Evolutionary conservation across 2,888 invertebrate genomes (phyloP).

Genomic region (Bibio marci): DNA sequence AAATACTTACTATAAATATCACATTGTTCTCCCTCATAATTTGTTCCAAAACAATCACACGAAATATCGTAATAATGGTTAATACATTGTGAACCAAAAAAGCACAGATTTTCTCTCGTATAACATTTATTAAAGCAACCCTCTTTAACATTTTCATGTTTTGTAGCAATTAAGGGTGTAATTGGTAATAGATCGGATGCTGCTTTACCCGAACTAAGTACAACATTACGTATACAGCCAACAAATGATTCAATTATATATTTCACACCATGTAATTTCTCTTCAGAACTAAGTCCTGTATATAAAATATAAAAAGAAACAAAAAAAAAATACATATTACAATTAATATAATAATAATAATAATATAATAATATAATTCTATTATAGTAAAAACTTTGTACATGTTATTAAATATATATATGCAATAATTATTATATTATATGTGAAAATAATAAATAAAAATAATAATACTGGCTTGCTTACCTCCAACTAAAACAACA

Average conservation of each 20-base stretch:
- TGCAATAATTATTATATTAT: background rate
- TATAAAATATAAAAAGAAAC: slow-evolving; percentile 4
- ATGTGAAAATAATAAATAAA: background rate
- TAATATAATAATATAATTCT: too few species aligned
- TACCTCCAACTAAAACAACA: slow-evolving; percentile 77
- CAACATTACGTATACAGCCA: slow-evolving; percentile 78
- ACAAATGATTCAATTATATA: slow-evolving; percentile 87
- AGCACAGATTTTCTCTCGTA: slow-evolving; percentile 69
- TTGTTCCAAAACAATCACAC: slow-evolving; percentile 86
- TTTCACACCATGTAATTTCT: slow-evolving; percentile 74
- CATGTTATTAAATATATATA: too few species aligned
- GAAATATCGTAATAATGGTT: slow-evolving; percentile 80
- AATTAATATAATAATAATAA: too few species aligned
- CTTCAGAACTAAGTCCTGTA: slow-evolving; percentile 69
- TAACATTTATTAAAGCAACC: slow-evolving; percentile 74
- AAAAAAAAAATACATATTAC: background rate
- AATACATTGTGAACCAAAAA: slow-evolving; percentile 72
- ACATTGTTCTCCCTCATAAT: slow-evolving; percentile 82
- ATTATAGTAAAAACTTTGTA: too few species aligned
- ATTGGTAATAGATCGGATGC: slow-evolving; percentile 68
- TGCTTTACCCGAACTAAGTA: slow-evolving; percentile 69
- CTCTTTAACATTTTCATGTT: slow-evolving; percentile 77
- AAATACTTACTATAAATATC: slow-evolving; percentile 65
- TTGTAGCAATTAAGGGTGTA: slow-evolving; percentile 67
- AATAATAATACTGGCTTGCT: too few species aligned